phyloP scores from a whole-genome alignment of 2,113 vertebrate species.

The Heliornis fulica region DNA sequence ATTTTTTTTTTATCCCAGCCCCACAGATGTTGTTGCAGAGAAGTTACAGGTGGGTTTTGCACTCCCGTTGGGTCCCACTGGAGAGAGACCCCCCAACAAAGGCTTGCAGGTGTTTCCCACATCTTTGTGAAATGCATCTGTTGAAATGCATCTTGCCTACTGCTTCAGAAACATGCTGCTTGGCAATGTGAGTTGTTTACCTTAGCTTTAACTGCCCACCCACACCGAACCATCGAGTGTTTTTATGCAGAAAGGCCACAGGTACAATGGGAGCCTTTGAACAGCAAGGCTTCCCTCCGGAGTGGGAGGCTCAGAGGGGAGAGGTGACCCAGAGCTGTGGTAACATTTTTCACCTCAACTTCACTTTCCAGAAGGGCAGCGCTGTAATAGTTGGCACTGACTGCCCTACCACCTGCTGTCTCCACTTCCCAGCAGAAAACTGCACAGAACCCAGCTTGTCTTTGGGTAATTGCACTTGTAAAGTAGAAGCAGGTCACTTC shows the following conservation, averaged over 20 bases:
- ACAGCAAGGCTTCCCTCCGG: not conserved
- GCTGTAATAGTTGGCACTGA: not conserved
- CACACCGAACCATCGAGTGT: not conserved
- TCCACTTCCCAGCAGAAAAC: not conserved
- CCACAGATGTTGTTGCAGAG: not conserved
- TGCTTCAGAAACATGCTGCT: not conserved
- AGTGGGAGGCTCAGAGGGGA: not conserved
- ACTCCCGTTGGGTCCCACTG: not conserved
- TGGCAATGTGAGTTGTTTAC: not conserved
- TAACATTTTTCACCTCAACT: not conserved
- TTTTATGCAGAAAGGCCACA: not conserved
- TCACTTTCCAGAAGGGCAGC: not conserved
- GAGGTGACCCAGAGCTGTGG: not conserved
- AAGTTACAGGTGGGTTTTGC: not conserved
- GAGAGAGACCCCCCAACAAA: not conserved
- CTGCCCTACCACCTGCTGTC: not conserved
- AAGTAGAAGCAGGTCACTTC: not conserved
- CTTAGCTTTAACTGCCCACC: conserved; percentile 22
- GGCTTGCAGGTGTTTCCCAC: conserved; percentile 1
- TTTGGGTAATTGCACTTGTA: not conserved
- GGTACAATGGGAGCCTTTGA: not conserved
- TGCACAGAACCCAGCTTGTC: conserved; percentile 13
- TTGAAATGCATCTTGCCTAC: not conserved
- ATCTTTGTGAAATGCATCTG: not conserved
- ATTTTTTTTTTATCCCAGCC: not conserved